phyloP scores from a whole-genome alignment of 92 coral and sea anemone species.

The Palythoa grandis region DNA sequence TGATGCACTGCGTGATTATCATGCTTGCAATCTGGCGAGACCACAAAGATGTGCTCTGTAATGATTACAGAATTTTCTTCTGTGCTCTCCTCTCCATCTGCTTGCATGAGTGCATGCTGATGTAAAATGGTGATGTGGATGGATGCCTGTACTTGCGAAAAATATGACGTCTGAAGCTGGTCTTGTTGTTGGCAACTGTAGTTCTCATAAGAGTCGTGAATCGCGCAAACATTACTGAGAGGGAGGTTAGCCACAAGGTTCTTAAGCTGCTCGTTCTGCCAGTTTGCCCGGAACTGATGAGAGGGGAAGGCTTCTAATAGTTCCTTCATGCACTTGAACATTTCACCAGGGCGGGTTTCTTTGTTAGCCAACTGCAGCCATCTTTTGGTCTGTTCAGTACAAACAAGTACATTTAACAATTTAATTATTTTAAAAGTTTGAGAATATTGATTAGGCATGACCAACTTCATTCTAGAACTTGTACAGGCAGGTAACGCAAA shows the following conservation, averaged over 20 bases:
- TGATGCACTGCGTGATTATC: conserved; percentile 30
- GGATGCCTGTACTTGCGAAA: conserved; percentile 40
- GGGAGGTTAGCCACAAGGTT: conserved; percentile 59
- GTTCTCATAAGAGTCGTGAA: conserved; percentile 50
- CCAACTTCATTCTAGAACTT: neutral
- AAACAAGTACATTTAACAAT: neutral
- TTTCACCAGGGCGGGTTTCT: conserved; percentile 40
- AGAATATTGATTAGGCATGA: conserved; percentile 2
- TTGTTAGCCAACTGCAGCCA: conserved; percentile 43
- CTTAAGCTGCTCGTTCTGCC: conserved; percentile 67
- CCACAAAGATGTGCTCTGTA: conserved; percentile 13
- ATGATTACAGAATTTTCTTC: neutral
- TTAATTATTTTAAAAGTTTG: neutral
- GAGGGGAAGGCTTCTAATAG: conserved; percentile 51
- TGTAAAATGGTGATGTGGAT: conserved; percentile 44
- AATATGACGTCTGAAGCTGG: conserved; percentile 36
- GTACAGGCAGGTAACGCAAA: neutral
- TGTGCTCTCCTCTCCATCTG: conserved; percentile 10
- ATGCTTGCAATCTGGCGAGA: conserved; percentile 41
- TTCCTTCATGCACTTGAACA: conserved; percentile 37
- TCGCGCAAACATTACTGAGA: conserved; percentile 44
- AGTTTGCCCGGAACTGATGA: conserved; percentile 72
- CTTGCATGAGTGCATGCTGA: conserved; percentile 22
- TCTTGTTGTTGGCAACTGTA: conserved; percentile 46
- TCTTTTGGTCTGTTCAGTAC: neutral